These are phyloP conservation scores for Liposcelis brunnea DNA, from an alignment of 2,888 invertebrate genomes.

Conservation along the genomic window DNA sequence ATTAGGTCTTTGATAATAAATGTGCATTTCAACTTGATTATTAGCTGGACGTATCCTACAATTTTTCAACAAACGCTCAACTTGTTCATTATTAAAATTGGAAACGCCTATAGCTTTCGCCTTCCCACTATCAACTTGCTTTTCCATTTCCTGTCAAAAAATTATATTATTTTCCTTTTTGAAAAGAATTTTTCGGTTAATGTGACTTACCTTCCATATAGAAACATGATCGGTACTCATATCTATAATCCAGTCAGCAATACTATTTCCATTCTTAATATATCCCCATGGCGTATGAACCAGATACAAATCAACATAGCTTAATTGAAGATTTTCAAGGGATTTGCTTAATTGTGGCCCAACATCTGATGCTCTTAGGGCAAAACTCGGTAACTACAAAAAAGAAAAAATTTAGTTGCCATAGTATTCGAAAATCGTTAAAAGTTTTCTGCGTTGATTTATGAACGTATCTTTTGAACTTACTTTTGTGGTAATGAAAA, in stretches of 20 bases:
- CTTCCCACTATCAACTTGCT: constrained; percentile 46
- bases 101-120: constrained; percentile 69
- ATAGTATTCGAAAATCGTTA: too few relatives aligned
- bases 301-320: constrained; percentile 31
- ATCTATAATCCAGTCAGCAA: neutral
- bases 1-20: constrained; percentile 28
- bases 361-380: constrained; percentile 20
- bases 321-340: constrained; percentile 25
- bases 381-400: constrained; percentile 18
- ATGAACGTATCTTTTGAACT: too few relatives aligned
- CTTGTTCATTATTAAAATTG: constrained; percentile 60
- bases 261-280: constrained; percentile 22
- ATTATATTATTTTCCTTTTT: neutral
- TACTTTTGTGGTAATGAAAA: constrained; percentile 74
- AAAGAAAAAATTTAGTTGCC: constrained; percentile 1
- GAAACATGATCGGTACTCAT: constrained; percentile 3
- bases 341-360: constrained; percentile 20
- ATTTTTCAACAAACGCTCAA: constrained; percentile 41
- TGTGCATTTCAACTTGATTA: constrained; percentile 34
- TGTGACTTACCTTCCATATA: constrained; percentile 11
- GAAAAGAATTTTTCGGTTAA: too few relatives aligned
- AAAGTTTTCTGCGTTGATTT: too few relatives aligned
- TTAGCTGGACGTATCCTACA: constrained; percentile 43
- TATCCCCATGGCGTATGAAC: constrained; percentile 33
- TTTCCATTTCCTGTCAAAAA: constrained; percentile 39